These are phyloP conservation scores for Trilocha varians DNA, from an alignment of 2,888 invertebrate species.

Conservation along the genomic window DNA sequence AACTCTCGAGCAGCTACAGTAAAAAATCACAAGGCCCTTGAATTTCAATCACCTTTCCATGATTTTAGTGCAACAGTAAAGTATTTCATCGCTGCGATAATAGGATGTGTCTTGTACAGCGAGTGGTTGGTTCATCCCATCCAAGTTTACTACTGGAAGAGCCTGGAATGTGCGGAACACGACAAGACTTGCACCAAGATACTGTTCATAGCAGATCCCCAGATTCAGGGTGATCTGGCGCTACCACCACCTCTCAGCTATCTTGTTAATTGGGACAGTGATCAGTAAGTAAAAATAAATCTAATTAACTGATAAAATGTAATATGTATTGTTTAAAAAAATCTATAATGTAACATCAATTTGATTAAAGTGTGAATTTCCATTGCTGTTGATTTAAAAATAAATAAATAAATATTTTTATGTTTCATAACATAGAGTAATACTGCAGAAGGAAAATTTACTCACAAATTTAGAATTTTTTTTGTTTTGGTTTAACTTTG, in stretches of 20 bases:
- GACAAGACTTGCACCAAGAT: constrained; percentile 74
- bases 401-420: too few species aligned
- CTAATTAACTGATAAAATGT: too few species aligned
- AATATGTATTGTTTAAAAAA: too few species aligned
- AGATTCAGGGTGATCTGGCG: constrained; percentile 87
- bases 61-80: constrained; percentile 38
- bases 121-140: constrained; percentile 70
- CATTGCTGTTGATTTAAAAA: too few species aligned
- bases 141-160: constrained; percentile 53
- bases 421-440: too few species aligned
- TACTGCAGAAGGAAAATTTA: too few species aligned
- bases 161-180: constrained; percentile 54
- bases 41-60: constrained; percentile 1
- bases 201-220: constrained; percentile 91
- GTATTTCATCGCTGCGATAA: constrained; percentile 34
- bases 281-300: constrained; percentile 80
- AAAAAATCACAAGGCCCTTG: neutral
- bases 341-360: too few species aligned
- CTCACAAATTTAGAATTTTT: too few species aligned
- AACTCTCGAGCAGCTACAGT: too few species aligned
- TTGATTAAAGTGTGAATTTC: too few species aligned
- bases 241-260: constrained; percentile 79
- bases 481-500: too few species aligned
- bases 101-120: constrained; percentile 57
- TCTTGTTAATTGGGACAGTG: constrained; percentile 89